Conservation (phyloP, 2,113 vertebrate genomes). For the Climacteris rufus region DNA sequence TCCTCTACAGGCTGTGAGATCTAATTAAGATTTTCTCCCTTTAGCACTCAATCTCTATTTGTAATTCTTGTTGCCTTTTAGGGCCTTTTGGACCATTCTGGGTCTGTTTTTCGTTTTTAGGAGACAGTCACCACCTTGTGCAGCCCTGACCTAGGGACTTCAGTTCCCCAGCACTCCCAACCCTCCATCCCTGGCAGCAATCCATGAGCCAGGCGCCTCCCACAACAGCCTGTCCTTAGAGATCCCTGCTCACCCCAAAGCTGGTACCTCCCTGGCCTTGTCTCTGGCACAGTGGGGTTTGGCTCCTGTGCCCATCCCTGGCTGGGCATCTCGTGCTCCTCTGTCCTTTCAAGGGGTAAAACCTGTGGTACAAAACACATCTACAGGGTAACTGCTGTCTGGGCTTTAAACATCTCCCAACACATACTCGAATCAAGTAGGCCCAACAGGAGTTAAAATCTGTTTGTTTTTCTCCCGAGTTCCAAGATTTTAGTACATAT, state of each 20-base stretch:
- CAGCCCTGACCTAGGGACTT: rapidly evolving
- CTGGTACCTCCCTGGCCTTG: rapidly evolving
- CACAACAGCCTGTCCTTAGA: rapidly evolving
- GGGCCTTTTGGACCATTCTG: not conserved
- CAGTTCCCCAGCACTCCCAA: rapidly evolving
- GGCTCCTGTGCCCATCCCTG: rapidly evolving
- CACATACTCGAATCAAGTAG: not conserved
- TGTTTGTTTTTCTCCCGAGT: not conserved
- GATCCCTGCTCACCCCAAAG: too few relatives aligned
- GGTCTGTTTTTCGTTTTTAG: not conserved
- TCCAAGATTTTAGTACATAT: not conserved
- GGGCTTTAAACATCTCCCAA: not conserved
- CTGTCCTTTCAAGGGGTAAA: rapidly evolving
- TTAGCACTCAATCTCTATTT: not conserved
- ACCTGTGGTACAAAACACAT: not conserved
- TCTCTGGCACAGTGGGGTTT: not conserved
- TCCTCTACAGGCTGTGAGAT: slow-evolving; percentile 32
- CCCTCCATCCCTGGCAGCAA: rapidly evolving
- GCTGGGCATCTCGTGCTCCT: rapidly evolving
- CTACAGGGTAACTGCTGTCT: not conserved
- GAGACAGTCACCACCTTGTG: not conserved
- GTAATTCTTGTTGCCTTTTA: not conserved
- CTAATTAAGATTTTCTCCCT: slow-evolving; percentile 39
- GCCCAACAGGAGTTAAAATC: not conserved
- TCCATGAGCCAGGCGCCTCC: rapidly evolving